Conservation (phyloP, 2,797 vertebrate genomes). For the Garrulus glandarius region DNA sequence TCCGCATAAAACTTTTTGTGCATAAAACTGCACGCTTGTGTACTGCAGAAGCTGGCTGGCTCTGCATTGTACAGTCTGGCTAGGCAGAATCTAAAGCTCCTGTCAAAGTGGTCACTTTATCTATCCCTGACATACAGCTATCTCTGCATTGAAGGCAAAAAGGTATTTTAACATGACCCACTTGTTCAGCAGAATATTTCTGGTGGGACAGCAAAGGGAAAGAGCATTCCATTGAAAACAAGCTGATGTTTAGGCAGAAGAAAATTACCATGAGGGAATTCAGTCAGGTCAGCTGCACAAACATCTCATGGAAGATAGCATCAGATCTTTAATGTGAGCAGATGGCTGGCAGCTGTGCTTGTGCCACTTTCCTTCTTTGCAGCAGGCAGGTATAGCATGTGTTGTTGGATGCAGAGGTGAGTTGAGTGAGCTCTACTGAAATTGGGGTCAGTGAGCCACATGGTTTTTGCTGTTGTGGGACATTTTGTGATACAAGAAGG, state of each 20-base stretch:
- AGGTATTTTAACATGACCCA: background rate
- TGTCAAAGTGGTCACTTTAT: fast-evolving
- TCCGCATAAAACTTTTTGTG: background rate
- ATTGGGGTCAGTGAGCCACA: background rate
- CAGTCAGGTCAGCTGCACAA: background rate
- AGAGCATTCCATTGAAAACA: background rate
- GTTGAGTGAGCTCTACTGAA: background rate
- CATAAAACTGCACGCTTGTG: background rate
- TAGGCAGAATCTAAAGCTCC: background rate
- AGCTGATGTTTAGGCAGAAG: background rate
- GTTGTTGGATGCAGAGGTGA: background rate
- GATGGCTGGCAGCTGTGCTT: background rate
- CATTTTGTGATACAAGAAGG: background rate
- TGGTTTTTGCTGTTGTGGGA: background rate
- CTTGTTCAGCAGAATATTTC: background rate
- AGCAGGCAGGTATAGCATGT: background rate
- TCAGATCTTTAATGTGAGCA: background rate
- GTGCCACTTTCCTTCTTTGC: background rate
- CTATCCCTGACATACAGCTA: fast-evolving
- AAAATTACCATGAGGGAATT: background rate
- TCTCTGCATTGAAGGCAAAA: background rate
- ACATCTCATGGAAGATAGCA: background rate
- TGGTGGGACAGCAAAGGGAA: background rate
- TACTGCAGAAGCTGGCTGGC: background rate
- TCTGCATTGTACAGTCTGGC: background rate